Evolutionary conservation across 2,113 vertebrate genomes (phyloP).

Genomic region (Morone saxatilis): DNA sequence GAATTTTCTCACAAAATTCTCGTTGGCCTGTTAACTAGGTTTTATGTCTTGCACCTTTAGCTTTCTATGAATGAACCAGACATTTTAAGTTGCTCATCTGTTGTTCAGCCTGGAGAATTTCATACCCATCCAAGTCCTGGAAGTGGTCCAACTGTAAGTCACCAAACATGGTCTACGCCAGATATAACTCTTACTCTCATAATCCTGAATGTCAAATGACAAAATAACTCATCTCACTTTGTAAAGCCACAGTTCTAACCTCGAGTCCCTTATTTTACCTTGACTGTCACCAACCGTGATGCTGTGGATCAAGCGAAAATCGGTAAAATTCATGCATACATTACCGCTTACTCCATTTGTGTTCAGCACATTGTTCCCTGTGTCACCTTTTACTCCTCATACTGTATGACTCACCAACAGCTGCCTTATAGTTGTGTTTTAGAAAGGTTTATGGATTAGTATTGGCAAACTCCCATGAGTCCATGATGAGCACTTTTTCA

Average conservation of each 20-base stretch:
- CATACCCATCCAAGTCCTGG: background rate
- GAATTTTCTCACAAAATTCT: slow-evolving; percentile 5
- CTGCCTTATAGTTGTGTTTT: slow-evolving; percentile 49
- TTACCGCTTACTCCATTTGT: slow-evolving; percentile 12
- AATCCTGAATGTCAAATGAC: background rate
- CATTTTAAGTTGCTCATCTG: slow-evolving; percentile 18
- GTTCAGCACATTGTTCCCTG: background rate
- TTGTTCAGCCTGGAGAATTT: background rate
- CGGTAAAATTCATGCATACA: background rate
- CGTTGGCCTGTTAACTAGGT: background rate
- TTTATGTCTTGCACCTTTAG: background rate
- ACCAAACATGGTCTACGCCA: background rate
- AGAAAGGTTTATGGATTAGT: slow-evolving; percentile 64
- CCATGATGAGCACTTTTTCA: slow-evolving; percentile 57
- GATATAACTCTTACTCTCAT: slow-evolving; percentile 10
- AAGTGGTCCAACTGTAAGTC: slow-evolving; percentile 2
- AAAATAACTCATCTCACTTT: background rate
- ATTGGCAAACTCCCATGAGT: slow-evolving; percentile 62
- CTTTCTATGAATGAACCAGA: slow-evolving; percentile 1
- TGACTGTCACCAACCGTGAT: background rate
- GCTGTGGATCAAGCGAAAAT: slow-evolving; percentile 1
- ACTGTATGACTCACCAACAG: slow-evolving; percentile 40
- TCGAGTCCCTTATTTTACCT: slow-evolving; percentile 1
- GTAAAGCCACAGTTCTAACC: background rate
- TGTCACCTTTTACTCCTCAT: slow-evolving; percentile 4